A percentile compares a stretch with the other conserved stretches of the same genome.
These are phyloP conservation scores for Sebastes elongatus DNA, from an alignment of 2,797 vertebrate genomes.

Conservation along the genomic window DNA sequence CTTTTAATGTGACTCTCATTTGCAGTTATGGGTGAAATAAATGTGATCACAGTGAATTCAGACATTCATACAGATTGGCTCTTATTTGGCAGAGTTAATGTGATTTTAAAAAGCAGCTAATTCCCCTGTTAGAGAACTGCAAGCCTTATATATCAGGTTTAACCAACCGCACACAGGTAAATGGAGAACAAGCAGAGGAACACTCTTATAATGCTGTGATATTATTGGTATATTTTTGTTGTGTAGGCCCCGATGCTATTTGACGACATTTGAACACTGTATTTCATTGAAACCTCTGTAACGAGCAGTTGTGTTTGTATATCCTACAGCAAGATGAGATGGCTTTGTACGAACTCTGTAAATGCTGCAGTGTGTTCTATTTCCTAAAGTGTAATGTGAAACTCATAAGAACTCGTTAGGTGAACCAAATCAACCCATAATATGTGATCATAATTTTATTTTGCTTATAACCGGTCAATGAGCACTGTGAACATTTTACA, in stretches of 20 bases:
- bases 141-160: neutral
- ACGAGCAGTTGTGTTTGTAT: conserved; percentile 36
- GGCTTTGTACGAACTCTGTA: conserved; percentile 46
- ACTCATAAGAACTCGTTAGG: neutral
- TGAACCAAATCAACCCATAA: conserved; percentile 19
- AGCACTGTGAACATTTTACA: conserved; percentile 59
- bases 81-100: neutral
- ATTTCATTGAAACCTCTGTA: conserved; percentile 41
- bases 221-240: neutral
- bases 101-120: conserved; percentile 4
- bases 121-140: neutral
- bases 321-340: conserved; percentile 14
- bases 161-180: neutral
- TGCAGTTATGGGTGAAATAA: conserved; percentile 66
- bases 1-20: conserved; percentile 33
- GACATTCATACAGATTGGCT: neutral
- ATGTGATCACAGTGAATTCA: conserved; percentile 51
- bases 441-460: conserved; percentile 68
- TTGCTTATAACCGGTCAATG: conserved; percentile 61
- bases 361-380: conserved; percentile 54
- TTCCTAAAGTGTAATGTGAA: conserved; percentile 37
- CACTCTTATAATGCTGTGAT: neutral
- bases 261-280: conserved; percentile 28
- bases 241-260: neutral
- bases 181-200: neutral